Base-by-base conservation (phyloP, 2,888 invertebrate species). In the Busseola fusca region DNA sequence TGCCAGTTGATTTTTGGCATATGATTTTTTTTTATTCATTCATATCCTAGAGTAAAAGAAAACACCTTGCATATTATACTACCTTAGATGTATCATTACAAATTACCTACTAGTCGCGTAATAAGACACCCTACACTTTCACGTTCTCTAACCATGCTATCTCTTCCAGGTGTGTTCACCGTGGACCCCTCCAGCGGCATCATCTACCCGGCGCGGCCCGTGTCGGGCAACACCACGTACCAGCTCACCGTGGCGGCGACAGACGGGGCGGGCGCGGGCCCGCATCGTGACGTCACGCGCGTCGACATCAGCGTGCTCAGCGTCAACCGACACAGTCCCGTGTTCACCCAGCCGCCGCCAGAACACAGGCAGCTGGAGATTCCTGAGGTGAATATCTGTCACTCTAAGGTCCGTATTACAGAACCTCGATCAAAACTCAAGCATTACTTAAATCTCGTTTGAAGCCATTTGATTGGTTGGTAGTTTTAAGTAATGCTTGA, bases 251-350 rank as follows among this genome's bases (percentile, higher is more conserved):
- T 98, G n/a, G 96, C 97, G 79, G 99, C 98, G 0, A 96, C 97
- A 9, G 98, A 99, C 91, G 97, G 96, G 60, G 97, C 96, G 18
- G 97, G 98, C n/a, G 94, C 93, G 25, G 3, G 82, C 0, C 96
- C 96, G 0, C 96, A 97, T 87, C 93, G 95, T 0, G 98, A 97
- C 87, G 94, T 94, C 1, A 97, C 98, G 0, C 94, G 95, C n/a
- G 97, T 98, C 3, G 96, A 97, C 82, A 97, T 99, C 67, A 96
- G 97, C 58, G 97, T 98, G 48, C 94, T 97, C 30, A 97, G 97
- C 74, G 97, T 98, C 0, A 98, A 98, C 93, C 97, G 98, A 82
- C 97, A 98, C 88, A 97, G 97, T 62, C 99, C 99, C 0, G 96
- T 96, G 72, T 98, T 98, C 90, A 96, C 98, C 12, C 96, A 97